These are phyloP conservation scores for Artibeus jamaicensis DNA, from an alignment of 2,797 vertebrate species.

Conservation along the genomic window DNA sequence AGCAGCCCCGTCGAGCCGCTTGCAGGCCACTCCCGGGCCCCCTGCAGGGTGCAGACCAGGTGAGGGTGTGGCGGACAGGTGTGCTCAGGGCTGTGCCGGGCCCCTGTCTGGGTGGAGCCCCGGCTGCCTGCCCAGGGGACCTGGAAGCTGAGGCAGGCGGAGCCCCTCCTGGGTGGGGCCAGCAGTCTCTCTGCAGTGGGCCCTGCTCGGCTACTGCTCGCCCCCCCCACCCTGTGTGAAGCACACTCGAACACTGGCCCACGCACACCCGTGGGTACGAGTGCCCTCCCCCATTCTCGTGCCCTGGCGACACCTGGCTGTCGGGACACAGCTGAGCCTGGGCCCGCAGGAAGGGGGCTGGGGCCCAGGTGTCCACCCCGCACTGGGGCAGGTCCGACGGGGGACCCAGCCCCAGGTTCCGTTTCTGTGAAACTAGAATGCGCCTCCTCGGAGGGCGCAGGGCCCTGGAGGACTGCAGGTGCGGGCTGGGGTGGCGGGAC, in stretches of 20 bases:
- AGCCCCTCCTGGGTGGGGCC: background rate
- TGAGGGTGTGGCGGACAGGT: no score
- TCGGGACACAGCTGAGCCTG: fast-evolving
- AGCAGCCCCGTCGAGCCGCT: fast-evolving
- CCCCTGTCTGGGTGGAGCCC: background rate
- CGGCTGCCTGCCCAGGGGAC: background rate
- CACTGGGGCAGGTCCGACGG: no score
- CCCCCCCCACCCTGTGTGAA: fast-evolving
- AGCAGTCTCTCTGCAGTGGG: background rate
- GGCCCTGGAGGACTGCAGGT: background rate
- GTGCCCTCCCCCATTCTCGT: fast-evolving
- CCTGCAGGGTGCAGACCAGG: no score
- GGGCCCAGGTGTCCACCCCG: fast-evolving
- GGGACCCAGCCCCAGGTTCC: background rate
- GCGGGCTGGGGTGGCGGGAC: background rate
- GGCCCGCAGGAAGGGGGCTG: background rate
- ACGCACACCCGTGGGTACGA: fast-evolving
- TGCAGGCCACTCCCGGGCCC: no score
- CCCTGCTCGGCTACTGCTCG: background rate
- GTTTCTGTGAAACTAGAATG: background rate
- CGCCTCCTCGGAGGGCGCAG: background rate
- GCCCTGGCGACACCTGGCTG: fast-evolving
- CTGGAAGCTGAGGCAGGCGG: fast-evolving
- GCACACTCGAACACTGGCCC: fast-evolving
- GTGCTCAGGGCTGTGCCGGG: background rate